phyloP scores from a whole-genome alignment of 1,140 invertebrate species.

The Nautilus pompilius region DNA sequence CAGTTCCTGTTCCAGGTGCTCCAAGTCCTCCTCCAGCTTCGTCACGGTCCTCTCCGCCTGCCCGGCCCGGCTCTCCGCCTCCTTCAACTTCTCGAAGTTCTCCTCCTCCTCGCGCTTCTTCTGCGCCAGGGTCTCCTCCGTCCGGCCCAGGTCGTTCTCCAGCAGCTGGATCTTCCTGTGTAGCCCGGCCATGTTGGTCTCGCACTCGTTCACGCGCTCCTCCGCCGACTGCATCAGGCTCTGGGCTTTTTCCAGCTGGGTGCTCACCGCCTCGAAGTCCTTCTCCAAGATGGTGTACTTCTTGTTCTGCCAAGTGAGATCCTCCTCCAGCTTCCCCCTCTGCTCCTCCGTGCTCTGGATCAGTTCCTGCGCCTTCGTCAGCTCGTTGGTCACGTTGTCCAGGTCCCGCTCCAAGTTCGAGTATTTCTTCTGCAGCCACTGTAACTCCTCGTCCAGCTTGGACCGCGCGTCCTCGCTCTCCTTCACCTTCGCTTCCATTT shows the following conservation, averaged over 20 bases:
- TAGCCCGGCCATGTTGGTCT: constrained; percentile 8
- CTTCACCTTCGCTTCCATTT: not conserved
- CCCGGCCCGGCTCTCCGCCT: constrained; percentile 11
- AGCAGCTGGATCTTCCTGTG: constrained; percentile 6
- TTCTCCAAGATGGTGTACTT: not conserved
- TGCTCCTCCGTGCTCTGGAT: not conserved
- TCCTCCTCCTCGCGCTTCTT: constrained; percentile 10
- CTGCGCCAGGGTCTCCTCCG: constrained; percentile 10
- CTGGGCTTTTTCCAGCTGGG: not conserved
- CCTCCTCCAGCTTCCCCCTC: not conserved
- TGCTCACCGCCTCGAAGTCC: not conserved
- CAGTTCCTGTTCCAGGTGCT: constrained; percentile 5
- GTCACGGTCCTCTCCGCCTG: constrained; percentile 7
- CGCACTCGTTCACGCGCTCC: constrained; percentile 10
- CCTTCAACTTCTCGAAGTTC: constrained; percentile 12
- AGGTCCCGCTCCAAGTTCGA: not conserved
- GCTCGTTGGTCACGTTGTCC: not conserved
- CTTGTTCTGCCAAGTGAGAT: not conserved
- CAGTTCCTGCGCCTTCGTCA: not conserved
- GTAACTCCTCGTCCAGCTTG: not conserved
- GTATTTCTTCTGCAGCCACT: not conserved
- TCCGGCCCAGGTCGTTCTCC: constrained; percentile 8
- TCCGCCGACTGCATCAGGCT: constrained; percentile 1
- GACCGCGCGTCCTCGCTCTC: not conserved
- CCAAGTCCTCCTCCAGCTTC: constrained; percentile 10